Conservation (phyloP, 1,140 invertebrate species). For the Sminthurinus signatus region DNA sequence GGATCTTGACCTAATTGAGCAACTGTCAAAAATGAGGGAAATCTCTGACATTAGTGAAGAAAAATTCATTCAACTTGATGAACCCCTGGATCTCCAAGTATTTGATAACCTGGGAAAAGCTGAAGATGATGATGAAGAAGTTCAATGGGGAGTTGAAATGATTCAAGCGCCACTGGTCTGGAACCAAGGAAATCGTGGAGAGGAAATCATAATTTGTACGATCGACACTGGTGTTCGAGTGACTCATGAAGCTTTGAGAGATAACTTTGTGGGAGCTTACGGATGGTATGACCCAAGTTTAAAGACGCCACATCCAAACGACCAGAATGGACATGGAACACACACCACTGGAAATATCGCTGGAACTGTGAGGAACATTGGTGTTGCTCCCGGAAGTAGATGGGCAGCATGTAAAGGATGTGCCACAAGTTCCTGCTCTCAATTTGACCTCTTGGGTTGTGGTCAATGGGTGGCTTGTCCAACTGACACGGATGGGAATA, state of each 20-base stretch:
- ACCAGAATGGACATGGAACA: slow-evolving; percentile 14
- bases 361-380: slow-evolving; percentile 1
- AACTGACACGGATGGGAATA: background rate
- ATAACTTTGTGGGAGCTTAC: background rate
- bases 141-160: slow-evolving; percentile 7
- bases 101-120: background rate
- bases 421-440: slow-evolving; percentile 5
- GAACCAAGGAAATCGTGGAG: slow-evolving; percentile 3
- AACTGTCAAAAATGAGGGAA: background rate
- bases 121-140: background rate
- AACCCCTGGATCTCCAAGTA: background rate
- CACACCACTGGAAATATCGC: slow-evolving; percentile 15
- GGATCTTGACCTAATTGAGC: background rate
- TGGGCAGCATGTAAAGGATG: slow-evolving; percentile 18
- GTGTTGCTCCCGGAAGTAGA: slow-evolving; percentile 8
- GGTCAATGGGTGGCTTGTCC: slow-evolving; percentile 12
- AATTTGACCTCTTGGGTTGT: background rate
- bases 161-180: slow-evolving; percentile 3
- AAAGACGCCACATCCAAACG: background rate
- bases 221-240: slow-evolving; percentile 15
- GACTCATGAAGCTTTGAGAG: slow-evolving; percentile 7
- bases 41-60: background rate
- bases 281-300: slow-evolving; percentile 10
- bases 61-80: background rate
- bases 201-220: background rate